A percentile compares a stretch with the other conserved stretches of the same genome.
phyloP scores from a whole-genome alignment of 2,888 invertebrate species.

The Vanessa cardui region DNA sequence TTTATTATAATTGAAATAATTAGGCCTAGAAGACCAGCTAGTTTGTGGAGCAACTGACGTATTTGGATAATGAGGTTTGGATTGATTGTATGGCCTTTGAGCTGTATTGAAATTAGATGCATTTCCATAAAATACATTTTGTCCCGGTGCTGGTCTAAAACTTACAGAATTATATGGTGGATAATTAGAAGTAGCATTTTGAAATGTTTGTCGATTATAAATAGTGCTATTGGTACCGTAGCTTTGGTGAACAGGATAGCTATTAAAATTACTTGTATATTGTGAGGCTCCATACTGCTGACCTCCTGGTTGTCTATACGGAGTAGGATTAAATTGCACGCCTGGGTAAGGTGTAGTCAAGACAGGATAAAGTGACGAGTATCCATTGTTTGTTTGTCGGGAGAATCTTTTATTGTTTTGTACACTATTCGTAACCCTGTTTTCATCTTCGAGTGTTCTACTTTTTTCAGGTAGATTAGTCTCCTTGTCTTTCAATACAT shows the following conservation, averaged over 20 bases:
- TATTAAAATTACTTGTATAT: background rate
- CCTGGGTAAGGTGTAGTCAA: constrained; percentile 42
- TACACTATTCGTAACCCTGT: background rate
- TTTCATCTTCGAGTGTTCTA: background rate
- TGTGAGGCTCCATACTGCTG: background rate
- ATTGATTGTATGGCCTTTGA: background rate
- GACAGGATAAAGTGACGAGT: constrained; percentile 51
- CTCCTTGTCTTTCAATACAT: background rate
- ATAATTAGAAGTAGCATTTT: constrained; percentile 5
- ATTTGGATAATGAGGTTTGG: too few species aligned
- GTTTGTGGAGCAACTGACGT: background rate
- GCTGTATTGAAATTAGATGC: too few species aligned
- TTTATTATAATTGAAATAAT: background rate
- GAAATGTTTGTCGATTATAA: background rate
- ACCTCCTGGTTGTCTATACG: constrained; percentile 8
- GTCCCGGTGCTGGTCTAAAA: background rate
- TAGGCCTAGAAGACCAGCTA: constrained; percentile 4
- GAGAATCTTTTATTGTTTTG: constrained; percentile 39
- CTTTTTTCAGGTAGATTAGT: background rate
- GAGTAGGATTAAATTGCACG: constrained; percentile 10
- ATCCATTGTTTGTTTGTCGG: constrained; percentile 50
- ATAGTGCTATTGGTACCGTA: background rate
- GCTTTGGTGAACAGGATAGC: background rate
- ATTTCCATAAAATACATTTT: background rate
- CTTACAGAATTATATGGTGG: constrained; percentile 16